Base-by-base conservation (phyloP, 2,113 vertebrate genomes). In the Trichechus manatus region DNA sequence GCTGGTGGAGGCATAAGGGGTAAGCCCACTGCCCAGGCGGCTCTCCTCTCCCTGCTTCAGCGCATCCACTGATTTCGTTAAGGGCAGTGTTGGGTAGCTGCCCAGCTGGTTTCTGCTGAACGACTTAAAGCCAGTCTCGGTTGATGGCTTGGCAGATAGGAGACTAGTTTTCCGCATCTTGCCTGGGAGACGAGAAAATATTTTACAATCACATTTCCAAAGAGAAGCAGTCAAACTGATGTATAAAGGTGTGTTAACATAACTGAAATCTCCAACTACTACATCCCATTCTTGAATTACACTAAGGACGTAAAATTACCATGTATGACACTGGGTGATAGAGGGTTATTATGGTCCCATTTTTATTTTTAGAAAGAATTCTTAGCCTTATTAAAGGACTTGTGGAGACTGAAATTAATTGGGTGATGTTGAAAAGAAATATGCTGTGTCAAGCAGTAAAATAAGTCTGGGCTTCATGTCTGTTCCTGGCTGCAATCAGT, bases 71-170 rank as follows among this genome's bases (percentile, higher is more conserved):
- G 99, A 99, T 85, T 98, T 98, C 36, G 98, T 98, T 96, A 99
- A 97, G 33, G 99, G 99, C 97, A 99, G 97, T 0, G 98, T 99
- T 6, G 99, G 99, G 96, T 99, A 99, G 98, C 98, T 98, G 61
- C 98, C 98, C 78, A 99, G 98, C 96, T 99, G 99, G 42, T 89
- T 99, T 92, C 98, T 99, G 33, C 91, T 98, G 83, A 99, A 99
- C 75, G 98, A 96, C 94, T 98, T 98, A 85, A 98, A 98, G 90
- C 98, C 98, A 70, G 98, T 98, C 85, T 98, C 99, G 5, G 98
- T 97, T 0, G 98, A 97, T 1, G 99, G 99, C 95, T 99, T 99
- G 94, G 98, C 98, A 59, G 99, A 98, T 9, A 98, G 98, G 42
- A 98, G 98, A 15, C 98, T 91, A 2, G 95, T 94, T 96, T 99